A percentile compares a stretch with the other conserved stretches of the same genome.
These are phyloP conservation scores for Trochalopteron elliotii DNA, from an alignment of 2,113 vertebrate species.

Conservation along the genomic window DNA sequence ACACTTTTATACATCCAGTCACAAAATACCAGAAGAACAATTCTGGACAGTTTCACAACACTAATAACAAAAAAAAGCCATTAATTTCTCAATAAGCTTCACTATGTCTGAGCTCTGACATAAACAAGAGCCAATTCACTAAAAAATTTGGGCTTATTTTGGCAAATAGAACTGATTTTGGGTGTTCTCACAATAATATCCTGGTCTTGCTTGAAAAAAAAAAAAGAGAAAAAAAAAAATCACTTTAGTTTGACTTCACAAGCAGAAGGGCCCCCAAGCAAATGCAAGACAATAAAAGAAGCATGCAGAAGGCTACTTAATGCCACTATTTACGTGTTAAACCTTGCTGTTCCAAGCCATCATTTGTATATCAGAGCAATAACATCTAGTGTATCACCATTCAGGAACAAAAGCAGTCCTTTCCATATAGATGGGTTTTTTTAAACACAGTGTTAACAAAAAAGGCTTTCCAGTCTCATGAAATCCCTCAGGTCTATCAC, in stretches of 20 bases:
- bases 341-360: slow-evolving; percentile 38
- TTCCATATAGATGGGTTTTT: not conserved
- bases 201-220: not conserved
- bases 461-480: not conserved
- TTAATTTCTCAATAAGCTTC: slow-evolving; percentile 37
- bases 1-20: slow-evolving; percentile 45
- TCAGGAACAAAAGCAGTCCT: not conserved
- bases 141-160: slow-evolving; percentile 35
- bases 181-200: not conserved
- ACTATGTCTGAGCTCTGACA: slow-evolving; percentile 7
- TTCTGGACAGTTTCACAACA: slow-evolving; percentile 59
- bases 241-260: slow-evolving; percentile 21
- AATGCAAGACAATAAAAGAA: not conserved
- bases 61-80: not conserved
- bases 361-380: not conserved
- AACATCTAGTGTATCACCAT: not conserved
- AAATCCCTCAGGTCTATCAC: not conserved
- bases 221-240: not conserved
- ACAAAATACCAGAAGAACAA: slow-evolving; percentile 56
- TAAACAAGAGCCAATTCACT: slow-evolving; percentile 17
- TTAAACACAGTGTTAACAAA: not conserved
- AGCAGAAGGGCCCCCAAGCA: slow-evolving; percentile 15
- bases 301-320: slow-evolving; percentile 42
- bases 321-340: slow-evolving; percentile 5
- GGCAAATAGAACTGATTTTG: slow-evolving; percentile 33